phyloP scores from a whole-genome alignment of 2,888 invertebrate species.

The Caenorhabditis auriculariae region DNA sequence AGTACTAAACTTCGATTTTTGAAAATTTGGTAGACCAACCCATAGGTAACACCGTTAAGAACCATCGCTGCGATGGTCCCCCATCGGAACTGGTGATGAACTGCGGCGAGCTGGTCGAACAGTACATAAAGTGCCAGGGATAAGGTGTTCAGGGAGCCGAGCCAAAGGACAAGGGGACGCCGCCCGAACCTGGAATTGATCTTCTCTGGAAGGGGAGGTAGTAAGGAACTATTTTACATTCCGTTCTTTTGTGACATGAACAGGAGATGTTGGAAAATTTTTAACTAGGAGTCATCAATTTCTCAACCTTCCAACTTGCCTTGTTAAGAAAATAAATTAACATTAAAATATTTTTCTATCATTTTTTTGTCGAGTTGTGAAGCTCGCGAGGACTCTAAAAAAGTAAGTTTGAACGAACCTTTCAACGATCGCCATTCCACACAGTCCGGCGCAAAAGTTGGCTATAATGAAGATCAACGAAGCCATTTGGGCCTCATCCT shows the following conservation, averaged over 20 bases:
- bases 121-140: constrained; percentile 37
- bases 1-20: neutral
- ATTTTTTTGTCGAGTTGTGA: no score
- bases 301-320: no score
- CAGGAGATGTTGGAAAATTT: no score
- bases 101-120: constrained; percentile 35
- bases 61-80: constrained; percentile 45
- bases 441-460: constrained; percentile 41
- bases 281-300: no score
- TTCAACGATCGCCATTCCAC: constrained; percentile 35
- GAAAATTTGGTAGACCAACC: constrained; percentile 14
- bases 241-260: no score
- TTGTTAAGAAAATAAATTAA: no score
- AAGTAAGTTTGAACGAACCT: constrained; percentile 8
- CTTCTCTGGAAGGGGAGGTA: no score
- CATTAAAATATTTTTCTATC: no score
- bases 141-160: constrained; percentile 39
- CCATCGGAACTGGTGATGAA: constrained; percentile 15
- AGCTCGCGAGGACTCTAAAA: no score
- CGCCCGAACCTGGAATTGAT: constrained; percentile 36
- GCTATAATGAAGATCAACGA: constrained; percentile 43
- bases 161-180: constrained; percentile 34
- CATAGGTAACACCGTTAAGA: constrained; percentile 46
- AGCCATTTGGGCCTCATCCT: constrained; percentile 16
- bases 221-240: no score